phyloP scores from a whole-genome alignment of 2,888 invertebrate genomes.

The Drosophila greeni region DNA sequence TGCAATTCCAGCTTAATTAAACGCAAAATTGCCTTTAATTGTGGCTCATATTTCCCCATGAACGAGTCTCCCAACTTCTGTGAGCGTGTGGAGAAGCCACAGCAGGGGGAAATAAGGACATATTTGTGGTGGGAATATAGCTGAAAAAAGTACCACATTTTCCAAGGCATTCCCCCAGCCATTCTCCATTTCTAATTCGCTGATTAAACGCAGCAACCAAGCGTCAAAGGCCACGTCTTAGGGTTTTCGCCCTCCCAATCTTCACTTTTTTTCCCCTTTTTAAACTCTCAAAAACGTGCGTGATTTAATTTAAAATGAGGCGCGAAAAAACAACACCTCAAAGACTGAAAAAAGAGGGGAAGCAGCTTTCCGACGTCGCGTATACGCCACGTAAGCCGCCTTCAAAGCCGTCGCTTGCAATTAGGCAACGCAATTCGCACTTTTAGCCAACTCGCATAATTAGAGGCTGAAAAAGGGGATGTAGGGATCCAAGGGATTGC shows the following conservation, averaged over 20 bases:
- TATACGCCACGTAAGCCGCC: conserved; percentile 38
- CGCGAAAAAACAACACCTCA: conserved; percentile 12
- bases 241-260: neutral
- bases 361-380: conserved; percentile 12
- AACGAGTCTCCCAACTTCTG: neutral
- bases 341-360: conserved; percentile 4
- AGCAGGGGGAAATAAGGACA: neutral
- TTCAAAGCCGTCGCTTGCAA: conserved; percentile 18
- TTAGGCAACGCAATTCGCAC: conserved; percentile 21
- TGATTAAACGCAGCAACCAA: conserved; percentile 27
- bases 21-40: conserved; percentile 21
- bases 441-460: conserved; percentile 30
- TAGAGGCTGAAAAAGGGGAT: conserved; percentile 17
- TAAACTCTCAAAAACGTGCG: conserved; percentile 15
- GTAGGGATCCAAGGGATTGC: conserved; percentile 1
- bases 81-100: neutral
- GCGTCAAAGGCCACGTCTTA: neutral
- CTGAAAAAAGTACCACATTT: conserved; percentile 2
- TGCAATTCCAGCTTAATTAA: conserved; percentile 27
- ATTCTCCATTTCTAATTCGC: neutral
- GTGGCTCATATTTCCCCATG: conserved; percentile 1
- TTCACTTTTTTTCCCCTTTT: neutral
- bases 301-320: conserved; percentile 39
- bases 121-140: neutral
- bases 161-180: neutral